Evolutionary conservation across 1,140 invertebrate species (phyloP).

Genomic region (Pseudobourletiella spinata): DNA sequence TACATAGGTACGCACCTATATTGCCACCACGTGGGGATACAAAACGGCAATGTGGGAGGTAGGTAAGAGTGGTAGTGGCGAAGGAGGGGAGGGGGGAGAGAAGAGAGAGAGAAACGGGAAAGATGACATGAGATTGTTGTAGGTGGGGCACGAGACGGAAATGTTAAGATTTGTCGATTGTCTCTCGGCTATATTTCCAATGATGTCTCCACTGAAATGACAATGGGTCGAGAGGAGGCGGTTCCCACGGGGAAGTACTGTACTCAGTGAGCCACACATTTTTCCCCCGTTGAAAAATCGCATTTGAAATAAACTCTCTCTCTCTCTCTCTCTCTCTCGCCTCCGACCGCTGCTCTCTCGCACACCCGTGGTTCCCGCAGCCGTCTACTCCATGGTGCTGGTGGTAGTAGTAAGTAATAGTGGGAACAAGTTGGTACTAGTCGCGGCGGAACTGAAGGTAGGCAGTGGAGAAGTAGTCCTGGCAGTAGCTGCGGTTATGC

Average conservation of each 20-base stretch:
- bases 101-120: neutral
- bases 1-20: too few relatives aligned
- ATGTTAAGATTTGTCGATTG: conserved; percentile 6
- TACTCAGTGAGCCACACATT: neutral
- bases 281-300: neutral
- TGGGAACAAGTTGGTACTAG: too few relatives aligned
- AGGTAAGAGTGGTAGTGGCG: too few relatives aligned
- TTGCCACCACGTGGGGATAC: too few relatives aligned
- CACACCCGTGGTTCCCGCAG: too few relatives aligned
- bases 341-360: too few relatives aligned
- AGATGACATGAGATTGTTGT: neutral
- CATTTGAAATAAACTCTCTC: neutral
- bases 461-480: too few relatives aligned
- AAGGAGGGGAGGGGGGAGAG: neutral
- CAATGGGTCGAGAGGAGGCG: neutral
- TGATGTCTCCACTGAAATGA: neutral
- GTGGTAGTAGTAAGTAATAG: too few relatives aligned
- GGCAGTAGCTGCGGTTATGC: too few relatives aligned
- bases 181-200: conserved; percentile 2
- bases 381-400: too few relatives aligned
- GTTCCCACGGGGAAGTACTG: neutral
- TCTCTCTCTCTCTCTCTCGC: neutral
- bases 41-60: too few relatives aligned
- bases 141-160: conserved; percentile 1
- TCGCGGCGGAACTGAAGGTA: too few relatives aligned